Base-by-base conservation (phyloP, 2,888 invertebrate genomes). In the Dolomedes plantarius region DNA sequence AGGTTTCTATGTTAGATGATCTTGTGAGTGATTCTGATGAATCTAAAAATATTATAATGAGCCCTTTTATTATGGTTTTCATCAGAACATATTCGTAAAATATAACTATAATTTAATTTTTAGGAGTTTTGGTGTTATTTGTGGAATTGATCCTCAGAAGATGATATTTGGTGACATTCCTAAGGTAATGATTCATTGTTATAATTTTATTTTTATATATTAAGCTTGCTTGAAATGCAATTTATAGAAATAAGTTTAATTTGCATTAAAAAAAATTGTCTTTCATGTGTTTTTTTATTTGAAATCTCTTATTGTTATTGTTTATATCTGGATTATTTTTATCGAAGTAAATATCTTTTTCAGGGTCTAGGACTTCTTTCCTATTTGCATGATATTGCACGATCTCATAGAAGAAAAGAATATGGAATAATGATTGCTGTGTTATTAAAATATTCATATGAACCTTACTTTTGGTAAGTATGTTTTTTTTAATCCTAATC, bases 381-480 rank as follows among this genome's bases (percentile, higher is more conserved):
- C 3, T 77, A 56, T 32, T 39, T 73, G 3, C 65, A 62, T n/a
- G 36, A 41, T 50, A 7, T 23, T 41, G 31, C 39, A 1, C 67
- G 83, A 67, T 50, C 75, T 23, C 56, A 73, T 50, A 78, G 67
- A 50, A 77, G 41, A 6, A 78, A 85, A 68, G 77, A 41, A 67
- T 77, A 85, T 56, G 67, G 67, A 1, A 32, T 85, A 11, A 73
- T 85, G 67, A 36, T 85, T 56, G 73, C 77, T 31, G 77, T 85
- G n/a, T 28, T 85, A 1, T 62, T 85, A 13, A 85, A 85, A 39
- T 56, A 73, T 39, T n/a, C 65, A 0, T 85, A 73, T 68, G 31
- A 50, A 46, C 83, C 83, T 29, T 85, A 85, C 68, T 85, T 85
- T 16, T 67, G 67, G 83, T 85, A 41, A 64, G n/a, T n/a, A n/a